A percentile compares a stretch with the other conserved stretches of the same genome.
phyloP scores from a whole-genome alignment of 1,140 invertebrate genomes.

The Atta texana region DNA sequence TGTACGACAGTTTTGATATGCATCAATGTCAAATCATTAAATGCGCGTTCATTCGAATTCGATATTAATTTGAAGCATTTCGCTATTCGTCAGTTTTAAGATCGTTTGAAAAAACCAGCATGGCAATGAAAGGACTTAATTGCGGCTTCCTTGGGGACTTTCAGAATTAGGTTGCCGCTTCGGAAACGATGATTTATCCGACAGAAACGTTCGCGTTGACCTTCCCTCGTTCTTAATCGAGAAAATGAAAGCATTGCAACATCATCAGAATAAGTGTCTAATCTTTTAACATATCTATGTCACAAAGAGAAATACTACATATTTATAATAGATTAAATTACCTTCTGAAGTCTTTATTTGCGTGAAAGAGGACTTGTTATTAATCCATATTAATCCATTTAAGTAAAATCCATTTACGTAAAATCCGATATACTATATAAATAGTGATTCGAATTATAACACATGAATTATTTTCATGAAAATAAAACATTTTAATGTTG shows the following conservation, averaged over 20 bases:
- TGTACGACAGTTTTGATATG: too few species aligned
- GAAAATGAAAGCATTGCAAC: slow-evolving; percentile 68
- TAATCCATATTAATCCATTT: slow-evolving; percentile 47
- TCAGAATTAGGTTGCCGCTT: slow-evolving; percentile 59
- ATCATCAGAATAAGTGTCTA: slow-evolving; percentile 67
- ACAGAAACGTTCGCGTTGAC: slow-evolving; percentile 55
- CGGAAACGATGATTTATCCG: slow-evolving; percentile 37
- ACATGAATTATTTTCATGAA: background rate
- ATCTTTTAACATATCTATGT: slow-evolving; percentile 65
- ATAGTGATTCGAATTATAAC: background rate
- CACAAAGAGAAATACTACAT: slow-evolving; percentile 60
- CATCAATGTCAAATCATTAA: too few species aligned
- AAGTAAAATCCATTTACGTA: slow-evolving; percentile 15
- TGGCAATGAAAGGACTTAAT: slow-evolving; percentile 2
- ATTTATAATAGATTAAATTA: slow-evolving; percentile 51
- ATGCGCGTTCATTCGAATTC: too few species aligned
- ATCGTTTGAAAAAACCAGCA: slow-evolving; percentile 2
- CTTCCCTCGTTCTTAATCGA: slow-evolving; percentile 71
- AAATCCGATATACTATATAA: background rate
- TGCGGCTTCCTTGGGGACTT: slow-evolving; percentile 8
- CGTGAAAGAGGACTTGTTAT: background rate
- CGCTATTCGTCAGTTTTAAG: background rate
- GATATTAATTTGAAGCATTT: background rate
- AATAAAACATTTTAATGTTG: background rate
- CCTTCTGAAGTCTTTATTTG: background rate